Base-by-base conservation (phyloP, 2,888 invertebrate species). In the Arctia plantaginis region DNA sequence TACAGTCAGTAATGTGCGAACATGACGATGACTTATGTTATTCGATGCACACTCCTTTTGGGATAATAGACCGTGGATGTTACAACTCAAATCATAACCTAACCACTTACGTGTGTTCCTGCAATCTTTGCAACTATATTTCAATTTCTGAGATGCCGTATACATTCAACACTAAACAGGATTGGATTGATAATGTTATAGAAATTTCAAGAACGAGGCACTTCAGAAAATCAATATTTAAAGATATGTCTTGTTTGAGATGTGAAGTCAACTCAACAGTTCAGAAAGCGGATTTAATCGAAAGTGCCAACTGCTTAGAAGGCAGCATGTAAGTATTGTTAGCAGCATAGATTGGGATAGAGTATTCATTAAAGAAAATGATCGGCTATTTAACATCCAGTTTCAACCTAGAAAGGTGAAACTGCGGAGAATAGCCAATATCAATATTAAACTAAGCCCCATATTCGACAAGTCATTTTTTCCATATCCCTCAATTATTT, bases 71-170 rank as follows among this genome's bases (percentile, higher is more conserved):
- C 75, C 91, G 94, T 77, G 94, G 94, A 79, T 94, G 94, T 82
- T 92, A 86, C 82, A 92, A 92, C 84, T 76, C 89, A 76, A 89
- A 92, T 82, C 86, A 86, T 74, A 92, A 93, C 78, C 80, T 91
- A 35, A 89, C 90, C 68, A 90, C 89, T 66, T 93, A 91, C 82
- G 93, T 93, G 66, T 94, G 94, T 82, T 88, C 92, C 67, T 93
- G 94, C 85, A 93, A 94, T 88, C 89, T 94, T 71, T 94, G 94
- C 86, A 94, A 94, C 87, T 88, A 90, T 83, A 86, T 93, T 84
- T 86, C 93, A 68, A 89, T 93, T 80, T 89, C 90, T 81, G 92
- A 93, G 82, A 89, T 94, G 91, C 94, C 94, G 66, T 86, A 87
- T 80, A 86, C 90, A 83, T 94, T 92, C 88, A 76, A 87, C 15